Conservation (phyloP, 2,888 invertebrate species). For the Drosophila ezoana region DNA sequence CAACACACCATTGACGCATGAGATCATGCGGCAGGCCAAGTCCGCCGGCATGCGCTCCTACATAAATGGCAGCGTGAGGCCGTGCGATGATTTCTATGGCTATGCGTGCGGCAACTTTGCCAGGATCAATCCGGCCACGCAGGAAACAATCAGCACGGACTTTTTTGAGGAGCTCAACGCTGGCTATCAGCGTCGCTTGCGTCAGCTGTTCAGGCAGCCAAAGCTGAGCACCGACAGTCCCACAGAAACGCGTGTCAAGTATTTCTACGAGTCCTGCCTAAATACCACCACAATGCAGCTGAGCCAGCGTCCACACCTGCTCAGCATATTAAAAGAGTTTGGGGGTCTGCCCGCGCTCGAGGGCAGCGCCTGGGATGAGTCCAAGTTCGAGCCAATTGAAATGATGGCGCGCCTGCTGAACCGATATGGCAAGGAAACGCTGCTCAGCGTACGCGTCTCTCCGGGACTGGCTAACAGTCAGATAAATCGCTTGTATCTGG, state of each 20-base stretch:
- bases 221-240: conserved; percentile 68
- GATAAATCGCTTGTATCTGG: conserved; percentile 73
- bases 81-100: conserved; percentile 81
- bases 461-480: conserved; percentile 73
- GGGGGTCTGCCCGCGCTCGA: conserved; percentile 82
- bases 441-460: conserved; percentile 69
- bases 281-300: conserved; percentile 28
- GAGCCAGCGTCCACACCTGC: conserved; percentile 55
- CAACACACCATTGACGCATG: conserved; percentile 58
- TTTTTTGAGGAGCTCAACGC: conserved; percentile 44
- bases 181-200: conserved; percentile 71
- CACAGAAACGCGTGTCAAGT: conserved; percentile 78
- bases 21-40: conserved; percentile 77
- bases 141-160: conserved; percentile 22
- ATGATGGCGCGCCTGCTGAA: conserved; percentile 71
- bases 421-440: conserved; percentile 74
- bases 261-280: conserved; percentile 82
- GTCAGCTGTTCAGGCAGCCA: conserved; percentile 61
- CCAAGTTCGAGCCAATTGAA: conserved; percentile 76
- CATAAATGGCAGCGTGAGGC: conserved; percentile 58
- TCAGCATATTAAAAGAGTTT: conserved; percentile 71
- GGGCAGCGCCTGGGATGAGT: conserved; percentile 72
- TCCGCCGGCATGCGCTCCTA: conserved; percentile 77
- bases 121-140: conserved; percentile 63
- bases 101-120: conserved; percentile 82